These are phyloP conservation scores for Drosophila repleta DNA, from an alignment of 1,140 invertebrate genomes.

Conservation along the genomic window DNA sequence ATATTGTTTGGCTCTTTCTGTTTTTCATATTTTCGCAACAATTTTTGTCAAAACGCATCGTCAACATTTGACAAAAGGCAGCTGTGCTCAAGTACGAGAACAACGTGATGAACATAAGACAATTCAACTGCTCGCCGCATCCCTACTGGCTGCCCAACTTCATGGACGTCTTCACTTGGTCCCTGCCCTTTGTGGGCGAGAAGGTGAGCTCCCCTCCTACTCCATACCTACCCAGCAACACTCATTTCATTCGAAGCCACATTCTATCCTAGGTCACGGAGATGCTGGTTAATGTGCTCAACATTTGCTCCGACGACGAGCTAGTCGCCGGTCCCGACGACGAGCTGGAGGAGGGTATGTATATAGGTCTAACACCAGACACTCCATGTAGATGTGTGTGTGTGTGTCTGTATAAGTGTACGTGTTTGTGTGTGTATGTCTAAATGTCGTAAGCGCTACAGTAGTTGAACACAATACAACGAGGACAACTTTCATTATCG, in stretches of 20 bases:
- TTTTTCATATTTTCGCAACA: slow-evolving; percentile 32
- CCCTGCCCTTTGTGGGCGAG: slow-evolving; percentile 99
- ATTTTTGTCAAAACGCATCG: slow-evolving; percentile 64
- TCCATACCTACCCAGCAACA: too few relatives aligned
- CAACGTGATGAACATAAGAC: slow-evolving; percentile 99
- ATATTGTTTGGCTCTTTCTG: slow-evolving; percentile 38
- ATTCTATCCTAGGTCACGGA: slow-evolving; percentile 93
- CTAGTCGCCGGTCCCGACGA: slow-evolving; percentile 98
- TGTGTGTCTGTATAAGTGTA: slow-evolving; percentile 7
- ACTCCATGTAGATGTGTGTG: neutral
- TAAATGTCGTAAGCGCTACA: slow-evolving; percentile 66
- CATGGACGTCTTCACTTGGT: slow-evolving; percentile 99
- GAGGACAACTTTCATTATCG: neutral
- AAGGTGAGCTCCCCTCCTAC: slow-evolving; percentile 88
- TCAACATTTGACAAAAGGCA: slow-evolving; percentile 88
- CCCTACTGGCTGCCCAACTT: slow-evolving; percentile 99
- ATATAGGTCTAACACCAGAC: neutral
- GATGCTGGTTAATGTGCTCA: slow-evolving; percentile 99
- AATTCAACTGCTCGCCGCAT: slow-evolving; percentile 99
- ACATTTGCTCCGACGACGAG: slow-evolving; percentile 99
- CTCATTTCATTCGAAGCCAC: neutral
- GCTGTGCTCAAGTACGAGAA: slow-evolving; percentile 99
- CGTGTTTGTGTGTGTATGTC: slow-evolving; percentile 25
- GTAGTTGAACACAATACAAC: slow-evolving; percentile 34
- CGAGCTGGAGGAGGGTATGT: slow-evolving; percentile 96